Conservation (phyloP, 1,140 invertebrate genomes). For the Neodiprion lecontei region DNA sequence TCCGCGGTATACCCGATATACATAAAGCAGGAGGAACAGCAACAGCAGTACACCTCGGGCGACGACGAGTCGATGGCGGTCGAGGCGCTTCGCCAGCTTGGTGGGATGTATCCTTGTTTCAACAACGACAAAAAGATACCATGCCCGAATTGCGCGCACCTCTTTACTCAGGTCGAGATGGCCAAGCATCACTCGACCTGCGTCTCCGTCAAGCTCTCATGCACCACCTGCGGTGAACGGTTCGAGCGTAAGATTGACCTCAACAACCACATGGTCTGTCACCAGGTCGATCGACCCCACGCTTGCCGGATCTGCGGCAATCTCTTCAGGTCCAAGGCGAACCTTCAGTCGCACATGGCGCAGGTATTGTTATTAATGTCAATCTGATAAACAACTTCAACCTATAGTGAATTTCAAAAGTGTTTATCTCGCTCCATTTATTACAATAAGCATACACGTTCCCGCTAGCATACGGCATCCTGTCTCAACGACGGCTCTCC, state of each 20-base stretch:
- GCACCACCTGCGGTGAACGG: conserved; percentile 48
- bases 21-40: conserved; percentile 48
- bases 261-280: conserved; percentile 58
- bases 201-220: conserved; percentile 40
- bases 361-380: conserved; percentile 23
- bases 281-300: conserved; percentile 55
- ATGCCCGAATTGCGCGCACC: conserved; percentile 38
- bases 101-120: conserved; percentile 57
- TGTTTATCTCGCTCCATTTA: no score
- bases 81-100: conserved; percentile 59
- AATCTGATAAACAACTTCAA: no score
- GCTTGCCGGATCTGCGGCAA: conserved; percentile 56
- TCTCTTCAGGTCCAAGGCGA: conserved; percentile 52
- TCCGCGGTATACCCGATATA: conserved; percentile 47
- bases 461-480: no score
- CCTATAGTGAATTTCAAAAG: no score
- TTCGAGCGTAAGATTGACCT: conserved; percentile 56
- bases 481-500: no score
- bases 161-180: conserved; percentile 36
- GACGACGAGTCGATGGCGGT: conserved; percentile 62
- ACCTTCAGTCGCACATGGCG: conserved; percentile 48
- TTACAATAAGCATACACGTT: no score
- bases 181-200: conserved; percentile 43
- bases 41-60: conserved; percentile 49
- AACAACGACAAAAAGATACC: conserved; percentile 45